These are phyloP conservation scores for Limosa lapponica DNA, from an alignment of 2,797 vertebrate genomes.

Conservation along the genomic window DNA sequence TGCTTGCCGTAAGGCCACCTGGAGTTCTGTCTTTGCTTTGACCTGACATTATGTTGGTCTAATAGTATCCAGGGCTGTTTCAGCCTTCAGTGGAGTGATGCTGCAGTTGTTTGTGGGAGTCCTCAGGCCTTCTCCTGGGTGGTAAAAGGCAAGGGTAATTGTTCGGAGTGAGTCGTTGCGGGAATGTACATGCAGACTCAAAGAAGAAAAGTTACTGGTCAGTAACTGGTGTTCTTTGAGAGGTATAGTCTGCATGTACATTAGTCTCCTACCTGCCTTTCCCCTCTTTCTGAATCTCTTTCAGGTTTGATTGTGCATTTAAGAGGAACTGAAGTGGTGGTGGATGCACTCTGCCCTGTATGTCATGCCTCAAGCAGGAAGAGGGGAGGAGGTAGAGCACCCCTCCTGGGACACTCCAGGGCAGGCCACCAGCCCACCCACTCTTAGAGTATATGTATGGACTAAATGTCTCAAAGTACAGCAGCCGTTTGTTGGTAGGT, in stretches of 20 bases:
- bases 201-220: conserved; percentile 70
- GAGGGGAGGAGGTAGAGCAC: conserved; percentile 52
- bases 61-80: background rate
- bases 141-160: conserved; percentile 39
- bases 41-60: background rate
- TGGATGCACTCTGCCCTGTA: conserved; percentile 63
- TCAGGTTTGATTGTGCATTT: conserved; percentile 71
- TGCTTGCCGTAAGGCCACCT: background rate
- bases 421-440: conserved; percentile 51
- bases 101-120: background rate
- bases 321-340: conserved; percentile 68
- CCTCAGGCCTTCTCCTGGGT: background rate
- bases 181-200: conserved; percentile 72
- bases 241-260: conserved; percentile 64
- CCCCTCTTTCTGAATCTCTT: conserved; percentile 74
- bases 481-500: conserved; percentile 63
- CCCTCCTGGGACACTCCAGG: conserved; percentile 29
- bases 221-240: conserved; percentile 73
- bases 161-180: background rate
- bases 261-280: conserved; percentile 70
- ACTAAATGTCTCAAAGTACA: conserved; percentile 67
- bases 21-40: background rate
- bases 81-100: background rate
- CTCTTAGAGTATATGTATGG: conserved; percentile 62
- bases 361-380: conserved; percentile 57